Evolutionary conservation across 2,888 invertebrate species (phyloP), one percentile per base, ranked within the genome.

Genomic region (Drosophila barbarae): DNA sequence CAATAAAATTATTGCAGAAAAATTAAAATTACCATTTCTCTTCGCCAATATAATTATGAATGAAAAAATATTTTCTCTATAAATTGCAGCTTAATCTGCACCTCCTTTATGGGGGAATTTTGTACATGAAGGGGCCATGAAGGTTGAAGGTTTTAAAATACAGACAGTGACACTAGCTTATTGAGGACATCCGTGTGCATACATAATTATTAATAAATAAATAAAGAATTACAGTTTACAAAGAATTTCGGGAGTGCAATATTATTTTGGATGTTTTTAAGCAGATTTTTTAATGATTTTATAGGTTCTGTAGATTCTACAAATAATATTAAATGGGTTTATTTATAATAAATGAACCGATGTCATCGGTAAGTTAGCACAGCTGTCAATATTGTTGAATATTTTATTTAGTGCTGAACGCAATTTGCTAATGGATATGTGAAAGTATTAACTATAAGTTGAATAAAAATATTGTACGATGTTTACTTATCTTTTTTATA

Each of bases 1-100:
- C 73, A 73, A 75, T 74, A 71, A 76, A 81, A 81, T 80, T 77
- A 83, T 78, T 71, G 77, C 75, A 73, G 67, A 71, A 70, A 59
- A 74, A 81, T 81, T 74, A 74, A 69, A 52, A 53, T 64, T 59
- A 51, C 39, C 51, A 39, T 54, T 50, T 50, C 58, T 34, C 32
- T 15, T 30, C 60, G 26, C 38, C 41, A 44, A 59, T 58, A 46
- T 57, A 59, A 50, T 49, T 55, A 53, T 60, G 42, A 32, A 57
- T 50, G 47, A 32, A 36, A 39, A 42, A 51, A 51, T 61, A 38
- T 49, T 49, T 68, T 30, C 36, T 50, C 50, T 35, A 52, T 49
- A 59, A 59, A 58, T 49, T 58, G 39, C 59, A 21, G 64, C 53
- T 67, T 52, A 63, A 47, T 71, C 50, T 56, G 41, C 61, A 56